Evolutionary conservation across 2,797 vertebrate species (phyloP).

Genomic region (Toxotes lorentzi): DNA sequence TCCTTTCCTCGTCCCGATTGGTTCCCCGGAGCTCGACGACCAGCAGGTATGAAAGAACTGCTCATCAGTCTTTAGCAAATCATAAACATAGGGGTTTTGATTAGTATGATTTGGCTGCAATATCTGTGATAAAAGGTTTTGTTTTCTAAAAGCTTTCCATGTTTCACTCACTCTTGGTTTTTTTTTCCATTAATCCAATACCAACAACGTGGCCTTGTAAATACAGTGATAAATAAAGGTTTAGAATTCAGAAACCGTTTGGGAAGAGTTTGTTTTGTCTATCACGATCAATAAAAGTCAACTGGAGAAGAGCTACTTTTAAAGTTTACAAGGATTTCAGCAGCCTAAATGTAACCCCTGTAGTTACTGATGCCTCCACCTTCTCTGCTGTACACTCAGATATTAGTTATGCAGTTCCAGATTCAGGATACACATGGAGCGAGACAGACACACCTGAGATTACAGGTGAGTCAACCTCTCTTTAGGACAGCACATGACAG

Average conservation of each 20-base stretch:
- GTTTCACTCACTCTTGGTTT: not conserved
- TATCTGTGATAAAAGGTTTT: not conserved
- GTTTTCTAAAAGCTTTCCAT: not conserved
- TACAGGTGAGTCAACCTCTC: constrained; percentile 78
- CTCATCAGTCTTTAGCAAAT: constrained; percentile 9
- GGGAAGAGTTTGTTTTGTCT: not conserved
- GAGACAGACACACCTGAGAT: constrained; percentile 76
- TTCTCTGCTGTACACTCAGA: constrained; percentile 82
- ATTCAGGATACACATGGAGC: constrained; percentile 84
- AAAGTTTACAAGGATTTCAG: constrained; percentile 1
- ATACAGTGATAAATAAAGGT: not conserved
- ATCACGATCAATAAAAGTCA: not conserved
- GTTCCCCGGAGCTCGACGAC: constrained; percentile 81
- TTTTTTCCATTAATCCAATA: not conserved
- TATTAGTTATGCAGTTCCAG: constrained; percentile 80
- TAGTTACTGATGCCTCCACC: constrained; percentile 60
- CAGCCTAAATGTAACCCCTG: constrained; percentile 17
- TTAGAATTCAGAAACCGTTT: not conserved
- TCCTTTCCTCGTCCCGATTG: constrained; percentile 81
- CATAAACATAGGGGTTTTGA: constrained; percentile 1
- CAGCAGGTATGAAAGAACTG: constrained; percentile 82
- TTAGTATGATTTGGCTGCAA: not conserved
- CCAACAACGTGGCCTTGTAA: not conserved
- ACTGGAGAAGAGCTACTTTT: not conserved
- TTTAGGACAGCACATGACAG: constrained; percentile 5